These are phyloP conservation scores for Xiphydria camelus DNA, from an alignment of 2,888 invertebrate species.

Conservation along the genomic window DNA sequence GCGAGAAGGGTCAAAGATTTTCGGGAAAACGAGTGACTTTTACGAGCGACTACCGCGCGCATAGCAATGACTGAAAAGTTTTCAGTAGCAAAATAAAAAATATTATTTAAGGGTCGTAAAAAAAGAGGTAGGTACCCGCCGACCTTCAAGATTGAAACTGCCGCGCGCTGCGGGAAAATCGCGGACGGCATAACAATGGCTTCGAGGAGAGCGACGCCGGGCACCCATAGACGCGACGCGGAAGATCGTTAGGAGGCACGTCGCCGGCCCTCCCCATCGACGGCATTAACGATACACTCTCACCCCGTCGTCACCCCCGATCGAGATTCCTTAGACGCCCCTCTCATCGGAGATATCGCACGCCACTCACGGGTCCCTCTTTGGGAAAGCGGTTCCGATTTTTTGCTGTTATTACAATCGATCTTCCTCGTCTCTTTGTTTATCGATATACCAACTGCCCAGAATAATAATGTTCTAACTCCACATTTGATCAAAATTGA, in stretches of 20 bases:
- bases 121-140: conserved; percentile 2
- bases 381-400: no score
- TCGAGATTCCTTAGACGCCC: background rate
- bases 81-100: conserved; percentile 3
- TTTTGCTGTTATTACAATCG: no score
- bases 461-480: no score
- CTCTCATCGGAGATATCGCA: no score
- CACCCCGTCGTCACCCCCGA: background rate
- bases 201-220: background rate
- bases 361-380: no score
- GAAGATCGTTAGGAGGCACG: conserved; percentile 1
- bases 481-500: no score
- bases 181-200: background rate
- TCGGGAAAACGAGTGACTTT: conserved; percentile 10
- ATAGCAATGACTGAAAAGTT: conserved; percentile 18
- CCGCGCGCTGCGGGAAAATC: background rate
- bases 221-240: background rate
- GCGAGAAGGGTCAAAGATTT: conserved; percentile 4
- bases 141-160: background rate
- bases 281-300: background rate
- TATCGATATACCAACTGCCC: no score
- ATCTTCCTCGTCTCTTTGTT: no score
- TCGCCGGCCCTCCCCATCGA: background rate
- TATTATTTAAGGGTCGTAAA: conserved; percentile 17
- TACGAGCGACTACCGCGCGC: conserved; percentile 13